phyloP scores from a whole-genome alignment of 2,797 vertebrate genomes.

The Rhinella marina region DNA sequence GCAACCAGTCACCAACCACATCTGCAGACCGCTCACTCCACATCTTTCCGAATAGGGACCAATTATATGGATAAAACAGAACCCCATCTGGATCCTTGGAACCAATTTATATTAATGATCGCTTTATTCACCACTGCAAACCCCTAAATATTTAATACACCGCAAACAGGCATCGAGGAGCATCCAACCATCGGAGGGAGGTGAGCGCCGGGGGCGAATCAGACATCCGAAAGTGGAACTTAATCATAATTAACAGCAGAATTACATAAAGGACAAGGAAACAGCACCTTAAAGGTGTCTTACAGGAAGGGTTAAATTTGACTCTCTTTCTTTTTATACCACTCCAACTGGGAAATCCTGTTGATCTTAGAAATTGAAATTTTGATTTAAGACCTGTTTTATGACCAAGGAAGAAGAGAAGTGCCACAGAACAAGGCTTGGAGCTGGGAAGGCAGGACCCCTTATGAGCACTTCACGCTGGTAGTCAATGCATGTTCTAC shows the following conservation, averaged over 20 bases:
- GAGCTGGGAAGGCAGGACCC: not conserved
- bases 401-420: conserved; percentile 16
- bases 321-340: conserved; percentile 32
- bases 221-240: conserved; percentile 49
- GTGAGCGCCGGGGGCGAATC: conserved; percentile 40
- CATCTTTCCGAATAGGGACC: conserved; percentile 35
- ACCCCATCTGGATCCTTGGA: conserved; percentile 64
- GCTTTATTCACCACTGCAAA: conserved; percentile 69
- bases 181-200: conserved; percentile 45
- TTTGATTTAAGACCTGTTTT: conserved; percentile 54
- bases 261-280: conserved; percentile 56
- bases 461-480: conserved; percentile 50
- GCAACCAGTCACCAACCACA: conserved; percentile 60
- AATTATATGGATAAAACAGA: conserved; percentile 56
- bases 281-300: conserved; percentile 44
- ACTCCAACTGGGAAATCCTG: conserved; percentile 50
- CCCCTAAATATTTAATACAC: conserved; percentile 69
- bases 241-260: conserved; percentile 13
- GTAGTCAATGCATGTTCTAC: conserved; percentile 32
- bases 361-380: conserved; percentile 62
- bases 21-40: conserved; percentile 51
- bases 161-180: conserved; percentile 62
- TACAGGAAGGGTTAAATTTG: conserved; percentile 41
- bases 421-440: not conserved
- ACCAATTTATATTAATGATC: conserved; percentile 66